These are phyloP conservation scores for Mustelus asterias DNA, from an alignment of 2,113 vertebrate species.

Conservation along the genomic window DNA sequence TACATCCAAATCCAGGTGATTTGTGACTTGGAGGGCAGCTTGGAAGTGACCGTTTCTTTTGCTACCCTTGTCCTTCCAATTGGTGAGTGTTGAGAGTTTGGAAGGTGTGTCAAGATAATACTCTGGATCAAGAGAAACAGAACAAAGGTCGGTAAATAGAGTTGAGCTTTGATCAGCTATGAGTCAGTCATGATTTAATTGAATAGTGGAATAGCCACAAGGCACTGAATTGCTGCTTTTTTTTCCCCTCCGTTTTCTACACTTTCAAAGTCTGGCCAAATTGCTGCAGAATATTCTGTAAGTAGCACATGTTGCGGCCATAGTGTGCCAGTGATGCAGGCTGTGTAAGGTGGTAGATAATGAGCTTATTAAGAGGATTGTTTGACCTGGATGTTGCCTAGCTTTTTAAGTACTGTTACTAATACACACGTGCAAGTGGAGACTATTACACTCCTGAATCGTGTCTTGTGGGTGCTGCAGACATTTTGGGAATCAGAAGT, in stretches of 20 bases:
- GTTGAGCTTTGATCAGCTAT: not conserved
- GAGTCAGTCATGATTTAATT: not conserved
- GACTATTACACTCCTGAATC: not conserved
- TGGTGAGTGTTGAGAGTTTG: not conserved
- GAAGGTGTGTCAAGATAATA: not conserved
- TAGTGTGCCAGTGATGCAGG: not conserved
- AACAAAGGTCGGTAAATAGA: not conserved
- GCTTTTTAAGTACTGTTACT: not conserved
- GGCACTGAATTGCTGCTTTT: not conserved
- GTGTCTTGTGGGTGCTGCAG: not conserved
- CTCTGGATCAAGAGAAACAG: not conserved
- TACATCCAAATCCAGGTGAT: not conserved
- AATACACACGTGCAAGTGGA: not conserved
- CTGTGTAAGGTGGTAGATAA: not conserved
- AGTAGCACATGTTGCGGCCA: not conserved
- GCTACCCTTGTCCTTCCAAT: not conserved
- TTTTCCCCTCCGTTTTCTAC: not conserved
- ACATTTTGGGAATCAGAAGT: not conserved
- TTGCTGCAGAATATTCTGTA: not conserved
- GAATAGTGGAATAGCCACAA: not conserved
- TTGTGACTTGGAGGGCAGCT: not conserved
- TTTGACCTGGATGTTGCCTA: not conserved
- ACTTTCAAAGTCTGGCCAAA: not conserved
- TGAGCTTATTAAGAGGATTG: not conserved
- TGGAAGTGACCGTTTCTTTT: not conserved